A percentile compares a stretch with the other conserved stretches of the same genome.
phyloP scores from a whole-genome alignment of 2,113 vertebrate species.

The Corythornis cristatus region DNA sequence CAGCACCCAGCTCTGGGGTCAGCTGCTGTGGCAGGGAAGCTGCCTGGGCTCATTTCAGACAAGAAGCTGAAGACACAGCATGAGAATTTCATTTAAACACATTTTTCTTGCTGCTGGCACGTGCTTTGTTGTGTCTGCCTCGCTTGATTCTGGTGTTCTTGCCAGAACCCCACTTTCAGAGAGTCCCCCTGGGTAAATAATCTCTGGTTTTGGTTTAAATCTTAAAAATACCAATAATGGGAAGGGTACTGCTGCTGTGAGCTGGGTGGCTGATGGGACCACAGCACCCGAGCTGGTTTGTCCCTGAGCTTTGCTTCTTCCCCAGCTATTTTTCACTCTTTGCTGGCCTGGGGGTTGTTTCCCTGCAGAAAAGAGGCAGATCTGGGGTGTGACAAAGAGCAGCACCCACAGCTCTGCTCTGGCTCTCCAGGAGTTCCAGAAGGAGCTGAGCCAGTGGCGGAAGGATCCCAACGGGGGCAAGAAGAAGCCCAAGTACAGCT shows the following conservation, averaged over 20 bases:
- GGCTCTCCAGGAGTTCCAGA: slow-evolving; percentile 86
- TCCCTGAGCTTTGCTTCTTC: background rate
- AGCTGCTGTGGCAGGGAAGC: background rate
- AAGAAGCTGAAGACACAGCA: background rate
- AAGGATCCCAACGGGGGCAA: slow-evolving; percentile 89
- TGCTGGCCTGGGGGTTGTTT: background rate
- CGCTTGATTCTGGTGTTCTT: background rate
- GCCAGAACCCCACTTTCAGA: background rate
- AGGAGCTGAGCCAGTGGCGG: slow-evolving; percentile 96
- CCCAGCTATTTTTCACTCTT: background rate
- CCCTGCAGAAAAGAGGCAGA: background rate
- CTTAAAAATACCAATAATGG: background rate
- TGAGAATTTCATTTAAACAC: accelerated
- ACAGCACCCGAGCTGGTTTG: background rate
- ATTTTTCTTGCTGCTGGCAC: background rate
- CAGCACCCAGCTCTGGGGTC: background rate
- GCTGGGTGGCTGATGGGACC: background rate
- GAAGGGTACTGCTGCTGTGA: background rate
- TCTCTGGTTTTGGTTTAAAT: background rate
- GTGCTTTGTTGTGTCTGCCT: background rate
- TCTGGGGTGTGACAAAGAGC: background rate
- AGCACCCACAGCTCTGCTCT: background rate
- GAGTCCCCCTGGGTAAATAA: accelerated
- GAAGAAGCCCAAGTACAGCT: slow-evolving; percentile 95
- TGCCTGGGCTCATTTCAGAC: background rate